A percentile compares a stretch with the other conserved stretches of the same genome.
Conservation (phyloP, 1,140 invertebrate species). For the Sycobia sp. region DNA sequence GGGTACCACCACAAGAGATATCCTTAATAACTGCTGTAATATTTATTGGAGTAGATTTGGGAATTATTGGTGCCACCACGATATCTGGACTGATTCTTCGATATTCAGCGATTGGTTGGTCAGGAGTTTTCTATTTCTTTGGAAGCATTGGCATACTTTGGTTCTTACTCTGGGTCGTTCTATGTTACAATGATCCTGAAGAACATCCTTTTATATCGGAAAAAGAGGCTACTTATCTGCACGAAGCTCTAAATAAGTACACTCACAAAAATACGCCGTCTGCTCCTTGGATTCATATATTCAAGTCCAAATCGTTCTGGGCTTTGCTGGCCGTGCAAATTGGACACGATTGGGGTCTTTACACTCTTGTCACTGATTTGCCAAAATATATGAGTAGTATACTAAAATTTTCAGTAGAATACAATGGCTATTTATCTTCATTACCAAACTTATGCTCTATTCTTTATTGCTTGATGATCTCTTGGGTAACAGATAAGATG, state of each 20-base stretch:
- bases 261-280: constrained; percentile 64
- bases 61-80: constrained; percentile 77
- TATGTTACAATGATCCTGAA: constrained; percentile 79
- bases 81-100: constrained; percentile 75
- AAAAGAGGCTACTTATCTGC: constrained; percentile 76
- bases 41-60: constrained; percentile 73
- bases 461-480: constrained; percentile 71
- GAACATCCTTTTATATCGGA: constrained; percentile 84
- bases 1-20: constrained; percentile 75
- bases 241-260: constrained; percentile 66
- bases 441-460: constrained; percentile 76
- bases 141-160: constrained; percentile 75
- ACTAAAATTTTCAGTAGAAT: constrained; percentile 79
- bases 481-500: constrained; percentile 72
- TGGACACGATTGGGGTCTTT: constrained; percentile 93
- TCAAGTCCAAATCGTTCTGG: constrained; percentile 78
- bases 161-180: constrained; percentile 73
- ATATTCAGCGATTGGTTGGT: constrained; percentile 70
- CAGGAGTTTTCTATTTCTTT: constrained; percentile 83
- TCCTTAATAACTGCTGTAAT: constrained; percentile 75
- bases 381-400: constrained; percentile 92
- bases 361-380: constrained; percentile 89
- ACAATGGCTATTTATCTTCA: constrained; percentile 72
- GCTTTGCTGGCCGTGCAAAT: constrained; percentile 75
- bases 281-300: constrained; percentile 73